phyloP scores from a whole-genome alignment of 2,113 vertebrate genomes.

The Chamaea fasciata region DNA sequence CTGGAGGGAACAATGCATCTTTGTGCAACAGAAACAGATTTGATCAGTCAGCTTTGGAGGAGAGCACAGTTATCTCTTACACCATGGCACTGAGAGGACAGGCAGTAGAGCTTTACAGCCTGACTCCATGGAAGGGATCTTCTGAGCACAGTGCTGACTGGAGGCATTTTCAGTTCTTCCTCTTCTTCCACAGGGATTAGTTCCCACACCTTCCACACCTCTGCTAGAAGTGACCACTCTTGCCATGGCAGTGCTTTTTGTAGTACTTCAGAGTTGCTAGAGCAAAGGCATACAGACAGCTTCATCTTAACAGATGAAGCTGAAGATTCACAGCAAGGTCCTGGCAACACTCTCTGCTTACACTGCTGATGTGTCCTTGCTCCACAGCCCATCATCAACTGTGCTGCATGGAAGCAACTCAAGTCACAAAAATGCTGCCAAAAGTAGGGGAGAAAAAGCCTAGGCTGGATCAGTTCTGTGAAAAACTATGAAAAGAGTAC shows the following conservation, averaged over 20 bases:
- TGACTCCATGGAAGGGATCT: neutral
- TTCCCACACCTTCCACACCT: neutral
- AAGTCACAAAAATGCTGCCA: neutral
- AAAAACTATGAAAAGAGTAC: neutral
- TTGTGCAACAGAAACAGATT: neutral
- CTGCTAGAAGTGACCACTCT: neutral
- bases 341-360: neutral
- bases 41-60: neutral
- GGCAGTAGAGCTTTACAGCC: neutral
- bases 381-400: neutral
- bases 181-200: neutral
- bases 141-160: neutral
- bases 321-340: neutral
- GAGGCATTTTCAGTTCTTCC: neutral
- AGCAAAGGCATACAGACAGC: neutral
- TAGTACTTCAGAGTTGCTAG: neutral
- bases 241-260: neutral
- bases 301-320: neutral
- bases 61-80: neutral
- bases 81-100: neutral
- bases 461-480: neutral
- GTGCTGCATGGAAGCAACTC: neutral
- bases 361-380: neutral
- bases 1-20: neutral
- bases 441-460: fast-evolving